A percentile compares a stretch with the other conserved stretches of the same genome.
phyloP scores from a whole-genome alignment of 2,797 vertebrate genomes.

The Poliocrania exsul region DNA sequence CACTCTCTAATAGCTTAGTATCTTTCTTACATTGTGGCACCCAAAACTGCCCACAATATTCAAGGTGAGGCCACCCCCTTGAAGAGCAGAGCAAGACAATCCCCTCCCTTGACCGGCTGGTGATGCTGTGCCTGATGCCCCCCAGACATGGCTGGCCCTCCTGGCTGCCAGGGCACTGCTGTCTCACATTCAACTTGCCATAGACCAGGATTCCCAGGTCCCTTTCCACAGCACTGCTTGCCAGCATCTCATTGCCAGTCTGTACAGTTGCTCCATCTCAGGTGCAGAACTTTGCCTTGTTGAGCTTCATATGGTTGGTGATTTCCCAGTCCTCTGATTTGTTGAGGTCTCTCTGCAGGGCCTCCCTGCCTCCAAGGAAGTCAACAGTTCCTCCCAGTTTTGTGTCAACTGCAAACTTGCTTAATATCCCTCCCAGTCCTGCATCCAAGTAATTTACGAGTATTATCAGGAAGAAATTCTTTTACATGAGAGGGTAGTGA shows the following conservation, averaged over 20 bases:
- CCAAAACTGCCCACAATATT: neutral
- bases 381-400: neutral
- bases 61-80: accelerated
- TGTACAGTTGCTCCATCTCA: neutral
- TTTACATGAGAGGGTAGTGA: neutral
- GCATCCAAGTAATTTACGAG: neutral
- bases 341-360: neutral
- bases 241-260: neutral
- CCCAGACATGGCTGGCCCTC: neutral
- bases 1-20: neutral
- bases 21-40: neutral
- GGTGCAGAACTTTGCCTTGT: neutral
- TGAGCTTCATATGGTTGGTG: neutral
- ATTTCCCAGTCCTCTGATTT: neutral
- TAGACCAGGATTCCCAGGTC: neutral
- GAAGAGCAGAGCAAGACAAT: neutral
- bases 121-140: neutral
- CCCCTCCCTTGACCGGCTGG: neutral
- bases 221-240: neutral
- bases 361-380: neutral
- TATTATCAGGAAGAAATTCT: neutral
- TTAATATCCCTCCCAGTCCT: neutral
- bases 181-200: neutral
- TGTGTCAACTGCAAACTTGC: neutral
- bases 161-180: neutral